phyloP scores from a whole-genome alignment of 2,797 vertebrate species.

The Enteromius afrohamiltoni region DNA sequence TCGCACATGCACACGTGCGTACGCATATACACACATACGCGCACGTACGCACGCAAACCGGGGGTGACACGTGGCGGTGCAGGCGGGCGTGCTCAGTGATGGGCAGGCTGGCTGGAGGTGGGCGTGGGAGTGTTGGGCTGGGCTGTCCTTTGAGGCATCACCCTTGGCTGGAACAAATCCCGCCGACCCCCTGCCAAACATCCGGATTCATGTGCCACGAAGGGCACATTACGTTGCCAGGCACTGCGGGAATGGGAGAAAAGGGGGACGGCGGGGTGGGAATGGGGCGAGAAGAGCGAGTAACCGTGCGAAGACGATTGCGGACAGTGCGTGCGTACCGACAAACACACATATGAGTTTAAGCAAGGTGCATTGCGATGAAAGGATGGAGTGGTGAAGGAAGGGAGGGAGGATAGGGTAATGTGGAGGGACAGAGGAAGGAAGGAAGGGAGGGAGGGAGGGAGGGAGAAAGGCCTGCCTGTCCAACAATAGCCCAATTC shows the following conservation, averaged over 20 bases:
- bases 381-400: conserved; percentile 46
- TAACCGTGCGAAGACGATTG: conserved; percentile 66
- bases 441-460: conserved; percentile 59
- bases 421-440: conserved; percentile 67
- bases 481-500: conserved; percentile 91
- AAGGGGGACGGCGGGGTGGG: conserved; percentile 59
- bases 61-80: conserved; percentile 43
- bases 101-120: conserved; percentile 30
- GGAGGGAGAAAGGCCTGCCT: conserved; percentile 64
- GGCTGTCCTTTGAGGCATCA: conserved; percentile 87
- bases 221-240: conserved; percentile 86
- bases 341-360: conserved; percentile 46
- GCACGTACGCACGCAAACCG: conserved; percentile 33
- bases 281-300: conserved; percentile 55
- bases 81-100: conserved; percentile 37
- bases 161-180: conserved; percentile 92
- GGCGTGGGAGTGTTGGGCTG: conserved; percentile 64
- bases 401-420: conserved; percentile 57
- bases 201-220: conserved; percentile 89
- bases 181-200: conserved; percentile 84
- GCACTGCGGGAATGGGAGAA: conserved; percentile 67
- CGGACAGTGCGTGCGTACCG: conserved; percentile 4
- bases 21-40: conserved; percentile 65
- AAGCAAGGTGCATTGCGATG: conserved; percentile 38
- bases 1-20: conserved; percentile 72